These are phyloP conservation scores for Eilema caniola DNA, from an alignment of 2,888 invertebrate species.

Conservation along the genomic window DNA sequence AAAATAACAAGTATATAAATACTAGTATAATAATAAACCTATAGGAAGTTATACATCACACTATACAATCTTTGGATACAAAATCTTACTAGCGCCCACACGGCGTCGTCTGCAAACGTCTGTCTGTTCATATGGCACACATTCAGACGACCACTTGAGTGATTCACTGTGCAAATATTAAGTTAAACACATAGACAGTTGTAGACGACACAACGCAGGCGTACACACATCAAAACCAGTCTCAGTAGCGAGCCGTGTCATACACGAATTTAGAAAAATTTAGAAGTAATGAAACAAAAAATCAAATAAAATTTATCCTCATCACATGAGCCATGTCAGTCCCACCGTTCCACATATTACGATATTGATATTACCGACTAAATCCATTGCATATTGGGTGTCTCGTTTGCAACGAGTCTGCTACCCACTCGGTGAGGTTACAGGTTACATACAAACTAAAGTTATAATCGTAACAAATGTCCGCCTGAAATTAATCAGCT, in stretches of 20 bases:
- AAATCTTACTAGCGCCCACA: slow-evolving; percentile 68
- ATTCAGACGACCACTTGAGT: slow-evolving; percentile 2
- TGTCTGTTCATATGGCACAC: slow-evolving; percentile 12
- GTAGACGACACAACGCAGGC: slow-evolving; percentile 46
- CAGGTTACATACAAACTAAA: slow-evolving; percentile 28
- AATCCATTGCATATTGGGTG: slow-evolving; percentile 70
- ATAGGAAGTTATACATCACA: slow-evolving; percentile 84
- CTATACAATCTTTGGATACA: slow-evolving; percentile 85
- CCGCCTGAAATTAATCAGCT: slow-evolving; percentile 41
- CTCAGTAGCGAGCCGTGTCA: slow-evolving; percentile 80
- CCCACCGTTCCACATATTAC: slow-evolving; percentile 72
- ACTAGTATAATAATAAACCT: slow-evolving; percentile 82
- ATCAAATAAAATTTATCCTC: slow-evolving; percentile 75
- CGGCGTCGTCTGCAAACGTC: slow-evolving; percentile 37
- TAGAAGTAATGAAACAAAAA: slow-evolving; percentile 51
- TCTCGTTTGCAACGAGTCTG: slow-evolving; percentile 25
- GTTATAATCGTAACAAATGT: slow-evolving; percentile 26
- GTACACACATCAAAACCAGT: slow-evolving; percentile 72
- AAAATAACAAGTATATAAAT: slow-evolving; percentile 80
- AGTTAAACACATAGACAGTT: slow-evolving; percentile 7
- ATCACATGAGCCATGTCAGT: slow-evolving; percentile 84
- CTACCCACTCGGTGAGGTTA: slow-evolving; percentile 10
- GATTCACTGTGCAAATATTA: slow-evolving; percentile 11
- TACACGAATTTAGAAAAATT: slow-evolving; percentile 78
- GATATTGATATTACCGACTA: slow-evolving; percentile 74